Base-by-base conservation (phyloP, 2,113 vertebrate species). In the Anguilla rostrata region DNA sequence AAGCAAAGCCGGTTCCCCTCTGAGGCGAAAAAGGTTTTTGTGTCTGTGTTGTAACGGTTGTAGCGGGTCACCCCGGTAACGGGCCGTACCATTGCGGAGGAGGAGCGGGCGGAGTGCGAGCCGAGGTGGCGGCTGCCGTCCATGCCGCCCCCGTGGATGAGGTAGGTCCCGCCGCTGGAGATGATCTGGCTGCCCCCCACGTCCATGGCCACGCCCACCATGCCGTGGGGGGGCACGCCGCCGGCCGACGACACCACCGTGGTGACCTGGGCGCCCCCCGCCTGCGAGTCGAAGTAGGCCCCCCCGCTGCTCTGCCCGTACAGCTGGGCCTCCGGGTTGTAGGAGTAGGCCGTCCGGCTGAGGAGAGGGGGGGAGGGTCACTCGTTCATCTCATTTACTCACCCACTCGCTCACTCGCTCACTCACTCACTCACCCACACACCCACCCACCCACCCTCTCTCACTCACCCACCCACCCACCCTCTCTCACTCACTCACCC, bases 121-220 rank as follows among this genome's bases (percentile, higher is more conserved):
- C 97, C 95, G 88, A 97, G 95, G 94, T 98, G 98, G 87, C 98
- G 96, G 89, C 95, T 92, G 81, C 96, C 93, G 86, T 99, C 98
- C 97, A 99, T 97, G 83, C 96, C 96, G 8, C 93, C 93, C 79
- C 98, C 96, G 56, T 99, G 98, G 93, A 99, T 97, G 94, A 99
- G 95, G 93, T 99, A 99, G 92, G 98, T 96, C 88, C 97, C 97
- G 0, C 98, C 94, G 82, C 98, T 94, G 93, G 98, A 98, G 94
- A 99, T 96, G 89, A 99, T 96, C 93, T 97, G 97, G 93, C 96
- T 97, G 88, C 97, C 96, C 82, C 96, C 96, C 87, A 98, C 96
- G 9, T 99, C 98, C 98, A 99, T 97, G 87, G 97, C 89, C 89
- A 99, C 97, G 94, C 98, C 98, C 95, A 99, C 98, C 98, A 99